These are phyloP conservation scores for Edolisoma coerulescens DNA, from an alignment of 2,113 vertebrate genomes.

Conservation along the genomic window DNA sequence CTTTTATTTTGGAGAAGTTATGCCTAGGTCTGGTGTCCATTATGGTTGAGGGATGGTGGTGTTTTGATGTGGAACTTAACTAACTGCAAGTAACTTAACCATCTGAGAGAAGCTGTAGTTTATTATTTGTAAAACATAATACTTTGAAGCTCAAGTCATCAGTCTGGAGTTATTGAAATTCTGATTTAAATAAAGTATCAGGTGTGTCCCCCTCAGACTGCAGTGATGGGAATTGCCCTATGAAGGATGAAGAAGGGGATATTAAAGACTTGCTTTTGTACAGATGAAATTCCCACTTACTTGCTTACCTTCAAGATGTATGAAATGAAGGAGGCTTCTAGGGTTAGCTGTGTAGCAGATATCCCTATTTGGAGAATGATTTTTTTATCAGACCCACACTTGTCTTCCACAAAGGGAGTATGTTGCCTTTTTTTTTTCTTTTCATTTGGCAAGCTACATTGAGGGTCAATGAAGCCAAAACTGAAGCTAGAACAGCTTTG, in stretches of 20 bases:
- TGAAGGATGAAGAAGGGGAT: background rate
- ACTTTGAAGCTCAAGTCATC: background rate
- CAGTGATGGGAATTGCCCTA: background rate
- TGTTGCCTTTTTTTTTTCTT: background rate
- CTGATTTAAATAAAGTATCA: background rate
- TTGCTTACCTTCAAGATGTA: background rate
- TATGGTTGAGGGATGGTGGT: background rate
- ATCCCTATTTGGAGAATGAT: background rate
- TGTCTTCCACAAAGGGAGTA: background rate
- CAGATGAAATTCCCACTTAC: background rate
- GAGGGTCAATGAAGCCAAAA: background rate
- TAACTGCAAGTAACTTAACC: background rate
- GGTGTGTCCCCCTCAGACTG: background rate
- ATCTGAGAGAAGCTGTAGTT: background rate
- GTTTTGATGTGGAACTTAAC: background rate
- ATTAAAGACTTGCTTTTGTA: background rate
- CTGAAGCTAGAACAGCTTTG: background rate
- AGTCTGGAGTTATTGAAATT: background rate
- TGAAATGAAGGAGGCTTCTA: background rate
- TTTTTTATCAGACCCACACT: background rate
- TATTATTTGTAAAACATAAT: background rate
- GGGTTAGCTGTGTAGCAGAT: background rate
- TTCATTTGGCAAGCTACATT: background rate
- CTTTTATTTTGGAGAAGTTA: background rate
- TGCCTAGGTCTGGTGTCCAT: background rate